These are phyloP conservation scores for Taphrorychus bicolor DNA, from an alignment of 2,888 invertebrate genomes.

Conservation along the genomic window DNA sequence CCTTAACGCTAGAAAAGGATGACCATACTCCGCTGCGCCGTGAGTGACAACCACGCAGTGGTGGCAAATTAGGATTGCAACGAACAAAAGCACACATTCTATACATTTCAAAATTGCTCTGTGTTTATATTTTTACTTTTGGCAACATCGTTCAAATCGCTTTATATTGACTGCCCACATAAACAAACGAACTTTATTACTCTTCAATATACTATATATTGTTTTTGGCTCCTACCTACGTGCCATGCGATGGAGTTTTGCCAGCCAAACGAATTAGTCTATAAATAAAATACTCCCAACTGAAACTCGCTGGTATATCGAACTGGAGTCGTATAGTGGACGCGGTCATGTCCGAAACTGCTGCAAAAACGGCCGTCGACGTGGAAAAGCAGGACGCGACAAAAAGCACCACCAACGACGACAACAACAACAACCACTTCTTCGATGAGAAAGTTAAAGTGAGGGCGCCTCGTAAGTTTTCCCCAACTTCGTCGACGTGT, in stretches of 20 bases:
- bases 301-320: background rate
- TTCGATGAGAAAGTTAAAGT: conserved; percentile 50
- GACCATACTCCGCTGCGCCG: too few species aligned
- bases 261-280: background rate
- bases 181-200: background rate
- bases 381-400: conserved; percentile 41
- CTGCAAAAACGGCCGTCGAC: conserved; percentile 35
- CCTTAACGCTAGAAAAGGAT: too few species aligned
- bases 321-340: background rate
- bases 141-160: too few species aligned
- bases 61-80: too few species aligned
- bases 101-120: too few species aligned
- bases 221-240: background rate
- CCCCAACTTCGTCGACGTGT: background rate
- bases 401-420: background rate
- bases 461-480: conserved; percentile 52
- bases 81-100: too few species aligned
- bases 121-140: too few species aligned
- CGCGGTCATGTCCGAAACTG: conserved; percentile 17
- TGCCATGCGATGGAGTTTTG: background rate
- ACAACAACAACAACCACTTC: conserved; percentile 46
- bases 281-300: background rate
- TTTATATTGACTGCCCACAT: too few species aligned
- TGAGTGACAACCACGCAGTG: too few species aligned
- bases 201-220: background rate